Evolutionary conservation across 2,113 vertebrate genomes (phyloP).

Genomic region (Trogon surrucura): DNA sequence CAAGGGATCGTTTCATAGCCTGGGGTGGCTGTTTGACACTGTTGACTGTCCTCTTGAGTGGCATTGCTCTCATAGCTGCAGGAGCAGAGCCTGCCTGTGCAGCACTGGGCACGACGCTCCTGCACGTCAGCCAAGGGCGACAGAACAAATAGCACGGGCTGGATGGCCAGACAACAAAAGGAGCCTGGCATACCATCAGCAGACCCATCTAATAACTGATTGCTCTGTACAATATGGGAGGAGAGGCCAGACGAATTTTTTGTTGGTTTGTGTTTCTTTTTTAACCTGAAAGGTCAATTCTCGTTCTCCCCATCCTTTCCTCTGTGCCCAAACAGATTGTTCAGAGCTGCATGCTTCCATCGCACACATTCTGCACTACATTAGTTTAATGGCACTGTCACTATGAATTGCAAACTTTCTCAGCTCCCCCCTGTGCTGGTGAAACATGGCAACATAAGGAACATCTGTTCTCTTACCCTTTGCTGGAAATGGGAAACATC

Average conservation of each 20-base stretch:
- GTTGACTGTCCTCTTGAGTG: neutral
- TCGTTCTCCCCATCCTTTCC: neutral
- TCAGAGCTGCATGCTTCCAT: slow-evolving; percentile 5
- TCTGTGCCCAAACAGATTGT: slow-evolving; percentile 18
- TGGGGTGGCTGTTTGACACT: neutral
- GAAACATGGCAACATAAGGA: slow-evolving; percentile 65
- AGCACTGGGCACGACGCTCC: accelerated
- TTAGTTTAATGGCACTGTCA: slow-evolving; percentile 61
- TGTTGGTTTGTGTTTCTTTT: neutral
- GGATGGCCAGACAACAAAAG: neutral
- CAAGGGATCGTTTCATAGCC: accelerated
- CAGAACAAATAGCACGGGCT: neutral
- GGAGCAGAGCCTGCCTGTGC: neutral
- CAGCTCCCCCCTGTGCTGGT: slow-evolving; percentile 63
- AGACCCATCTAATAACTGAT: neutral
- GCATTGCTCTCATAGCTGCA: neutral
- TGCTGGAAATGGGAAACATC: slow-evolving; percentile 68
- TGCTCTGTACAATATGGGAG: neutral
- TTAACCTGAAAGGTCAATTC: neutral
- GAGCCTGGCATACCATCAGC: neutral
- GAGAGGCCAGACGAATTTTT: neutral
- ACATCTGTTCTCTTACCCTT: slow-evolving; percentile 69
- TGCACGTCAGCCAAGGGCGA: accelerated
- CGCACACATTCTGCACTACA: slow-evolving; percentile 21
- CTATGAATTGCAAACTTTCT: slow-evolving; percentile 58